Percentiles rank a stretch among this genome's conserved stretches.
These are phyloP conservation scores for Parasteatoda lunata DNA, from an alignment of 2,888 invertebrate genomes.

Conservation along the genomic window DNA sequence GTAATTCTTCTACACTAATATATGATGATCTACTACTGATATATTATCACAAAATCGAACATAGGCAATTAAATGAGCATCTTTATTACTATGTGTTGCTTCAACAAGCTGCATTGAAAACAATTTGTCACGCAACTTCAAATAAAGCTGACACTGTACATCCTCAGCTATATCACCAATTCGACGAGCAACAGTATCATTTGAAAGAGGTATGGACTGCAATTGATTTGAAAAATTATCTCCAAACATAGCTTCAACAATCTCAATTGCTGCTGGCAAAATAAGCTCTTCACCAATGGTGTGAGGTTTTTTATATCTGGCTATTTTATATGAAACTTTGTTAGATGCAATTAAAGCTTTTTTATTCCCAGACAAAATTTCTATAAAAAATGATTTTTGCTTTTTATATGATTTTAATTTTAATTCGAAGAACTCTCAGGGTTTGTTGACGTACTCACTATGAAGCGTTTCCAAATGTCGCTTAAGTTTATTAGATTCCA, in stretches of 20 bases:
- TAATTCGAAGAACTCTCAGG: not conserved
- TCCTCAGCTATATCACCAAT: slow-evolving; percentile 58
- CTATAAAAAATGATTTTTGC: not conserved
- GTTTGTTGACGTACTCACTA: not conserved
- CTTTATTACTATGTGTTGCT: slow-evolving; percentile 38
- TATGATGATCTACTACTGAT: slow-evolving; percentile 39
- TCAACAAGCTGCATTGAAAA: slow-evolving; percentile 23
- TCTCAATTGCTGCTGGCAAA: slow-evolving; percentile 55
- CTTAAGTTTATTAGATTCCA: too few relatives aligned
- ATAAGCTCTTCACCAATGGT: slow-evolving; percentile 56
- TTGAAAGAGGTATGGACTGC: slow-evolving; percentile 37
- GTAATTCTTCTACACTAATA: too few relatives aligned
- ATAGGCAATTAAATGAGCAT: slow-evolving; percentile 32
- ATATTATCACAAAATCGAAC: slow-evolving; percentile 34
- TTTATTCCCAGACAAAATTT: slow-evolving; percentile 37
- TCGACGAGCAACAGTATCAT: slow-evolving; percentile 49
- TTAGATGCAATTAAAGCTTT: slow-evolving; percentile 47
- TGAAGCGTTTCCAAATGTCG: too few relatives aligned
- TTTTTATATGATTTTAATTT: slow-evolving; percentile 3
- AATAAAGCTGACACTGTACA: slow-evolving; percentile 51
- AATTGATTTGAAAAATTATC: slow-evolving; percentile 13
- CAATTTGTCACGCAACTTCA: slow-evolving; percentile 50
- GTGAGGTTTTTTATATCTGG: slow-evolving; percentile 48
- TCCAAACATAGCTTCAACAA: slow-evolving; percentile 53
- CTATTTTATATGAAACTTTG: slow-evolving; percentile 52